Evolutionary conservation across 2,113 vertebrate genomes (phyloP).

Genomic region (Microtus oregoni): DNA sequence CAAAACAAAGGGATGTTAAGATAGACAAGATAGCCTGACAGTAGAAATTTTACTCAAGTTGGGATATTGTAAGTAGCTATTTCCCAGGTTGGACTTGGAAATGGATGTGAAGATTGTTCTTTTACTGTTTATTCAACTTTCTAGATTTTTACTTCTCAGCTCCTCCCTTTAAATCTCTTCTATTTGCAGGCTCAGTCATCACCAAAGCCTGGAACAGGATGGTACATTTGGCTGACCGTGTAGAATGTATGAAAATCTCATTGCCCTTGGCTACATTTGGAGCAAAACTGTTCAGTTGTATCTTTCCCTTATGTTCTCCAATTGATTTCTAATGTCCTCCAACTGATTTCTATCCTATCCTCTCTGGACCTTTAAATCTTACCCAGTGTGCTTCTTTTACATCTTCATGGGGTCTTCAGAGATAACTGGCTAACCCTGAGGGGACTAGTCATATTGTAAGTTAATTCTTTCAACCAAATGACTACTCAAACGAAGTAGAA

Average conservation of each 20-base stretch:
- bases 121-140: constrained; percentile 47
- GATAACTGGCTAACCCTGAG: not conserved
- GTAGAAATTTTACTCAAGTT: not conserved
- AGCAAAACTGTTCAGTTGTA: not conserved
- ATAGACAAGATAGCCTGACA: not conserved
- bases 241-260: not conserved
- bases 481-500: not conserved
- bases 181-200: not conserved
- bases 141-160: not conserved
- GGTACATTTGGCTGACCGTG: not conserved
- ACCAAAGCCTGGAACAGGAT: not conserved
- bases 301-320: not conserved
- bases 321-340: not conserved
- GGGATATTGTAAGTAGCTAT: not conserved
- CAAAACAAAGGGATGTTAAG: not conserved
- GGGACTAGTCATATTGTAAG: not conserved
- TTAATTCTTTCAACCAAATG: not conserved
- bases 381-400: not conserved
- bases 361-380: not conserved
- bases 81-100: constrained; percentile 15
- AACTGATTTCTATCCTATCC: not conserved
- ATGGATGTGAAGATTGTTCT: not conserved
- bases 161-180: not conserved
- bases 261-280: not conserved
- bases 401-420: not conserved